Evolutionary conservation across 2,888 invertebrate genomes (phyloP).

Genomic region (Heteromyza rotundicornis): DNA sequence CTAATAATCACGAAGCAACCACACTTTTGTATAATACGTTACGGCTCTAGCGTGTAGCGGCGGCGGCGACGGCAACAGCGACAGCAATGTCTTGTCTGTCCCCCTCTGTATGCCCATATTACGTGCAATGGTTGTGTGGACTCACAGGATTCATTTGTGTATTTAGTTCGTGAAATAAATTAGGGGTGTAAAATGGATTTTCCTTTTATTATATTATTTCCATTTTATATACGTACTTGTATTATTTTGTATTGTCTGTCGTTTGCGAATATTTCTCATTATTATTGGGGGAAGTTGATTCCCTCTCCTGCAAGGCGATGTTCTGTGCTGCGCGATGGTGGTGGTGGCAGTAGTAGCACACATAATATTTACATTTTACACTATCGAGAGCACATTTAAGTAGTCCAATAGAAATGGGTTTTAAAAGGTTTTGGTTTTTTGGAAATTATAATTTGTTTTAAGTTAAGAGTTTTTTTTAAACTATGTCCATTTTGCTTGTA

Average conservation of each 20-base stretch:
- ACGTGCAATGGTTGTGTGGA: slow-evolving; percentile 41
- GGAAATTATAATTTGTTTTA: too few species aligned
- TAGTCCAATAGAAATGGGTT: too few species aligned
- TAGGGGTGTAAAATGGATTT: slow-evolving; percentile 55
- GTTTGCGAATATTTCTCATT: slow-evolving; percentile 13
- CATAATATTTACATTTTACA: too few species aligned
- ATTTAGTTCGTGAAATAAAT: slow-evolving; percentile 33
- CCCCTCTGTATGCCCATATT: neutral
- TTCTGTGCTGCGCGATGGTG: too few species aligned
- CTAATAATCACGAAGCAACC: too few species aligned
- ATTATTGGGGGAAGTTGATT: slow-evolving; percentile 6
- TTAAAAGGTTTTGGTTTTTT: too few species aligned
- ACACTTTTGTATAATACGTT: too few species aligned
- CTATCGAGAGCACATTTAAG: too few species aligned
- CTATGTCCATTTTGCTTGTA: too few species aligned
- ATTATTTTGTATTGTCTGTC: neutral
- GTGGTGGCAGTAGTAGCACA: too few species aligned
- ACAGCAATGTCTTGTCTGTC: neutral
- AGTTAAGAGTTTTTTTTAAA: too few species aligned
- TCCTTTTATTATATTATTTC: slow-evolving; percentile 55
- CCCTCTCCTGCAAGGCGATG: neutral
- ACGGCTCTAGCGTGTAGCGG: neutral
- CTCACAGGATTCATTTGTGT: slow-evolving; percentile 47
- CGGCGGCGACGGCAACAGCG: neutral
- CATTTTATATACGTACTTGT: slow-evolving; percentile 45